These are phyloP conservation scores for Cheilosia scutellata DNA, from an alignment of 2,888 invertebrate genomes.

Conservation along the genomic window DNA sequence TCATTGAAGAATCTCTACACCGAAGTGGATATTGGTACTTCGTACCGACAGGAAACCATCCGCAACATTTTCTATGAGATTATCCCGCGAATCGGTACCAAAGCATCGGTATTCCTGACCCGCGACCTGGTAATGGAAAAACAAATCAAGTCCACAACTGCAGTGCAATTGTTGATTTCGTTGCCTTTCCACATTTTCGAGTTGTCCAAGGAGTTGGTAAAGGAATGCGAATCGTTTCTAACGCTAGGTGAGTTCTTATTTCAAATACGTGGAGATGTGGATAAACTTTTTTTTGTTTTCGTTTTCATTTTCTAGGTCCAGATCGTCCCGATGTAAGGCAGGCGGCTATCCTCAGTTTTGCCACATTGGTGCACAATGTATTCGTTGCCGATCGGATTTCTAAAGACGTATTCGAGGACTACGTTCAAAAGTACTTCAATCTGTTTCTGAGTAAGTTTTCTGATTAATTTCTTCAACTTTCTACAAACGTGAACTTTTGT, in stretches of 20 bases:
- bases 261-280: neutral
- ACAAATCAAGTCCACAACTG: slow-evolving; percentile 87
- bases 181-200: slow-evolving; percentile 89
- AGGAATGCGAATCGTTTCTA: slow-evolving; percentile 86
- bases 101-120: slow-evolving; percentile 87
- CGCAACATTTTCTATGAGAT: slow-evolving; percentile 90
- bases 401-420: slow-evolving; percentile 88
- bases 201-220: slow-evolving; percentile 85
- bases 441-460: slow-evolving; percentile 87
- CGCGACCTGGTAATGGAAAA: slow-evolving; percentile 87
- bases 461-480: no score
- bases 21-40: slow-evolving; percentile 88
- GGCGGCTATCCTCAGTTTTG: slow-evolving; percentile 89
- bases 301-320: slow-evolving; percentile 78
- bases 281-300: neutral
- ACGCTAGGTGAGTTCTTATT: slow-evolving; percentile 80
- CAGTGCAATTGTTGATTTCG: slow-evolving; percentile 88
- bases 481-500: no score
- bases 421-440: slow-evolving; percentile 89
- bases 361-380: slow-evolving; percentile 88
- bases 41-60: slow-evolving; percentile 90
- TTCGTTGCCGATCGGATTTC: slow-evolving; percentile 85
- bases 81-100: slow-evolving; percentile 89
- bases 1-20: slow-evolving; percentile 85
- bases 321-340: slow-evolving; percentile 86